Percentiles rank a stretch among this genome's conserved stretches.
Conservation (phyloP, 2,113 vertebrate species). For the Austrofundulus limnaeus region DNA sequence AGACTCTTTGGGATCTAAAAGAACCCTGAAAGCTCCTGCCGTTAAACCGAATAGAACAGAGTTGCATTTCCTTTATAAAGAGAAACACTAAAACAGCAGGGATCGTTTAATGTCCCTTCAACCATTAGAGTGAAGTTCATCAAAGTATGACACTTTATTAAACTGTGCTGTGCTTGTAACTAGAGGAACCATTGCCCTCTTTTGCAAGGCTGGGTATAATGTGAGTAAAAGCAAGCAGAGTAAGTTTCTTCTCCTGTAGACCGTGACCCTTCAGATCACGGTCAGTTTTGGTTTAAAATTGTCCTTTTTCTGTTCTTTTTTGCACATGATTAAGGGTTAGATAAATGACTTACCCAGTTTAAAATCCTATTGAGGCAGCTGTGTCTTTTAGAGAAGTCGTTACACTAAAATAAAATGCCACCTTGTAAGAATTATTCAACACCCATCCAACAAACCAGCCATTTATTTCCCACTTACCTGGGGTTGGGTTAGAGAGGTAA, state of each 20-base stretch:
- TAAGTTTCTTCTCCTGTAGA: slow-evolving; percentile 1
- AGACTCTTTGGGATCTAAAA: slow-evolving; percentile 5
- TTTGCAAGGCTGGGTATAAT: slow-evolving; percentile 19
- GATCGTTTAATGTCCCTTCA: slow-evolving; percentile 16
- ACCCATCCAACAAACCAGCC: no score
- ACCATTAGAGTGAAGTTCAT: slow-evolving; percentile 16
- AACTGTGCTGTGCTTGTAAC: neutral
- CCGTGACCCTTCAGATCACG: neutral
- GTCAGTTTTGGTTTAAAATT: slow-evolving; percentile 3
- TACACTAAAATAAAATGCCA: slow-evolving; percentile 9
- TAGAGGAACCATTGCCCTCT: neutral
- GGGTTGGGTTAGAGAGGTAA: neutral
- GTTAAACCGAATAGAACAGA: neutral
- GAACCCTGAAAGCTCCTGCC: neutral
- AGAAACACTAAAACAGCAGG: neutral
- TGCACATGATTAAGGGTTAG: neutral
- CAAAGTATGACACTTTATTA: slow-evolving; percentile 11
- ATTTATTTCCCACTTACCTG: no score
- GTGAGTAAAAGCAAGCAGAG: slow-evolving; percentile 5
- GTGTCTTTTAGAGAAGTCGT: slow-evolving; percentile 24
- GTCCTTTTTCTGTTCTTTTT: neutral
- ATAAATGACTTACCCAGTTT: slow-evolving; percentile 8
- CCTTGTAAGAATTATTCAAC: neutral
- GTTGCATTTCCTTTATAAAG: slow-evolving; percentile 3
- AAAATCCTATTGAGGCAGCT: slow-evolving; percentile 2